Evolutionary conservation across 2,113 vertebrate species (phyloP).

Genomic region (Syngnathus scovelli): DNA sequence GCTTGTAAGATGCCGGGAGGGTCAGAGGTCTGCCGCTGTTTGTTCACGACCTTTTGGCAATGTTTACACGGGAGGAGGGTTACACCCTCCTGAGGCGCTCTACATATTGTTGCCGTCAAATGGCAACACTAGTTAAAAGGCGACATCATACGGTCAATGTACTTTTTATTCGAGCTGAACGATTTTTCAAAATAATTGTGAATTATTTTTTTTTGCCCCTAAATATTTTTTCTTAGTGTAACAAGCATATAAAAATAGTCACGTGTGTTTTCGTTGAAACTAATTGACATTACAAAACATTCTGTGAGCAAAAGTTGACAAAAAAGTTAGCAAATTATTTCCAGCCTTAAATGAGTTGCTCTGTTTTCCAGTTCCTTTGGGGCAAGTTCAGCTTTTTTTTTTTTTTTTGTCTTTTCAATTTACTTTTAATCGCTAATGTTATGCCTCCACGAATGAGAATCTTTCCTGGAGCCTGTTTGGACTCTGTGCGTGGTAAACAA

Average conservation of each 20-base stretch:
- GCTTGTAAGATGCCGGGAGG: slow-evolving; percentile 57
- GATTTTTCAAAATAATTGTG: too few species aligned
- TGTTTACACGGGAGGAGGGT: background rate
- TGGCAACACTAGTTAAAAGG: background rate
- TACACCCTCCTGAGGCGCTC: background rate
- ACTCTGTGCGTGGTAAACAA: slow-evolving; percentile 46
- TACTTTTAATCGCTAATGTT: slow-evolving; percentile 20
- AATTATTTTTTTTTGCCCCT: too few species aligned
- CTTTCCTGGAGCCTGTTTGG: slow-evolving; percentile 13
- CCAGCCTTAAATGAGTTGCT: background rate
- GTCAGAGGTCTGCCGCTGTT: slow-evolving; percentile 52
- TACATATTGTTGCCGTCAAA: background rate
- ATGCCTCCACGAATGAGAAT: slow-evolving; percentile 8
- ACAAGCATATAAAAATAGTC: background rate
- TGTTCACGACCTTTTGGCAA: slow-evolving; percentile 48
- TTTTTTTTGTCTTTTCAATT: slow-evolving; percentile 18
- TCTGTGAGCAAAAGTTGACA: background rate
- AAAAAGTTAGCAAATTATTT: background rate
- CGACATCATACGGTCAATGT: background rate
- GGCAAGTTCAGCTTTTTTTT: slow-evolving; percentile 11
- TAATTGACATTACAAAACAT: background rate
- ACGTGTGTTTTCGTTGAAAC: background rate
- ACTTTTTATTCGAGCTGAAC: background rate
- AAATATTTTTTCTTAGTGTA: too few species aligned
- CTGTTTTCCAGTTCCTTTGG: background rate